phyloP scores from a whole-genome alignment of 2,113 vertebrate species.

The Corythornis cristatus region DNA sequence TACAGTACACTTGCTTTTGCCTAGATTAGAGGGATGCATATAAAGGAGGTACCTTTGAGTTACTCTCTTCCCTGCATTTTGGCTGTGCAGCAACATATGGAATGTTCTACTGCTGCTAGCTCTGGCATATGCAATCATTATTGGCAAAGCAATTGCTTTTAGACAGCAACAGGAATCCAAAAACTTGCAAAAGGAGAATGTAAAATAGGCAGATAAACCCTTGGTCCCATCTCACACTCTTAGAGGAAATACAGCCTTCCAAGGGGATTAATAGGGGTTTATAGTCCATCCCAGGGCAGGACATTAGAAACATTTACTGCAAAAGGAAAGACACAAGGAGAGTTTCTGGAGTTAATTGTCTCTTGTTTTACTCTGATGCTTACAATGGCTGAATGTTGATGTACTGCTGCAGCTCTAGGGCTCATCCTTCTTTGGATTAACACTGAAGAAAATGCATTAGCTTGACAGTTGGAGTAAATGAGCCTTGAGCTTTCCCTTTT shows the following conservation, averaged over 20 bases:
- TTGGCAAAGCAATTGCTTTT: neutral
- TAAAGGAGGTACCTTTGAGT: neutral
- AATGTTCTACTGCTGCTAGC: neutral
- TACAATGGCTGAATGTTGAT: slow-evolving; percentile 13
- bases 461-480: slow-evolving; percentile 32
- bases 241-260: neutral
- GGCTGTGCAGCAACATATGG: neutral
- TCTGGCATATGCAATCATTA: neutral
- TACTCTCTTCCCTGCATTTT: neutral
- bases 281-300: neutral
- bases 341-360: neutral
- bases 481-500: slow-evolving; percentile 3
- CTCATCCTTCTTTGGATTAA: slow-evolving; percentile 31
- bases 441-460: neutral
- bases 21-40: neutral
- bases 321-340: neutral
- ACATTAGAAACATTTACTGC: neutral
- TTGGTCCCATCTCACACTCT: neutral
- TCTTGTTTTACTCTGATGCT: slow-evolving; percentile 7
- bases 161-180: neutral
- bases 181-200: neutral
- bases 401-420: neutral
- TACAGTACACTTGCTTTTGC: neutral
- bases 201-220: neutral
- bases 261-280: neutral